Base-by-base conservation (phyloP, 2,888 invertebrate genomes). In the Yponomeuta evonymella region DNA sequence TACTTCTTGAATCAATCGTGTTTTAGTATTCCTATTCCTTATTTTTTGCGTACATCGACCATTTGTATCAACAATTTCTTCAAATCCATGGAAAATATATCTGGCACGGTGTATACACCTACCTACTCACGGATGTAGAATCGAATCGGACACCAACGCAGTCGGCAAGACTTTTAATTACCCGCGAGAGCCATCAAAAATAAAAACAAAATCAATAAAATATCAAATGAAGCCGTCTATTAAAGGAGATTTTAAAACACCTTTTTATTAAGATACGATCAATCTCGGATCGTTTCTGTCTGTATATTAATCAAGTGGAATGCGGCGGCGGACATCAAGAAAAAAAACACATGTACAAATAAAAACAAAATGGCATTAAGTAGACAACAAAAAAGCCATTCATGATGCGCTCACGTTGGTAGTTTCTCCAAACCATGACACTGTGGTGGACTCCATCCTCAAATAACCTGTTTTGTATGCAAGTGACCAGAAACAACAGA, bases 341-440 rank as follows among this genome's bases (percentile, higher is more conserved):
- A 83, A 87, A 33, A 84, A 85, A 86, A 86, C 83, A 85, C 78
- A 82, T 87, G 87, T 87, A 82, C 81, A 81, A 89, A 90, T 87
- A 89, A 89, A 85, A 90, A 89, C 89, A 90, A 90, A 90, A 89
- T 86, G 81, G 81, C 80, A 83, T 87, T 89, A 89, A 90, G 89
- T 88, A 89, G 90, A 84, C 83, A 81, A 79, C 76, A 79, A 84
- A 82, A 83, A 81, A 80, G 81, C 65, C 62, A 69, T 87, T 87
- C 88, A 88, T 86, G 51, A 5, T 58, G 51, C 51, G 6, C 51
- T 58, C 51, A 58, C 51, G 51, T 58, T 58, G 51, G 51, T 58
- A 58, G 51, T 12, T 15, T 5, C 51, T 58, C 15, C 51, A 4
- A 58, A 15, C 15, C 12, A 8, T 58, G 12, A 58, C 12, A 12